A percentile compares a stretch with the other conserved stretches of the same genome.
phyloP scores from a whole-genome alignment of 2,113 vertebrate genomes.

The Heterocephalus glaber region DNA sequence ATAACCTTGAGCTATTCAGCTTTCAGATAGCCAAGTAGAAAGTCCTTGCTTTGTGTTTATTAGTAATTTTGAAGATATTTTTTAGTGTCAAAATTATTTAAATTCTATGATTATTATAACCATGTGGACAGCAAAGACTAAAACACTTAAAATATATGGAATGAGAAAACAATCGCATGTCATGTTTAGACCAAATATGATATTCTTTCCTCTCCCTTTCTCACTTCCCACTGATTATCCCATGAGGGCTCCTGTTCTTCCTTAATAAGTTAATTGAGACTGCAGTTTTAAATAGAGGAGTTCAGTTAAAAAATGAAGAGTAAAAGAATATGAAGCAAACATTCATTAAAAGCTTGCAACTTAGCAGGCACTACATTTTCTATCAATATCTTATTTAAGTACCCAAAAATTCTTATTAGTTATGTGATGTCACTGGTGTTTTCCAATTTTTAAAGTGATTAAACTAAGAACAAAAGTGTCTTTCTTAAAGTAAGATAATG shows the following conservation, averaged over 20 bases:
- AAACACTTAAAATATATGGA: not conserved
- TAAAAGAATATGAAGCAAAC: not conserved
- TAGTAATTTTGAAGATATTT: constrained; percentile 46
- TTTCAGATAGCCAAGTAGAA: constrained; percentile 72
- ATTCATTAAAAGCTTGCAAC: not conserved
- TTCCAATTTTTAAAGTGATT: not conserved
- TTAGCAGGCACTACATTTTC: not conserved
- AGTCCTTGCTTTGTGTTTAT: constrained; percentile 67
- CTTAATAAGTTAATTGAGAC: constrained; percentile 11
- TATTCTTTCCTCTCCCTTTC: not conserved
- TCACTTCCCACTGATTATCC: not conserved
- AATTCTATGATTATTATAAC: constrained; percentile 48
- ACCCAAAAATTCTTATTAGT: not conserved
- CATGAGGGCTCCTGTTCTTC: not conserved
- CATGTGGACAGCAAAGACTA: not conserved
- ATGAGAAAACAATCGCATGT: not conserved
- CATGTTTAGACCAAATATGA: not conserved
- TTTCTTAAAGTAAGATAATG: constrained; percentile 4
- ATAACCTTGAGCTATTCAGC: constrained; percentile 84
- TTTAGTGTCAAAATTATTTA: constrained; percentile 68
- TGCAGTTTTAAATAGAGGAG: not conserved
- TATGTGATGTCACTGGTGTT: not conserved
- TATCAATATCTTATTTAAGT: not conserved
- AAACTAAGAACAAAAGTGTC: not conserved
- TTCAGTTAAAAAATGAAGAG: not conserved